phyloP scores from a whole-genome alignment of 2,797 vertebrate genomes.

The Danio jaintianensis region DNA sequence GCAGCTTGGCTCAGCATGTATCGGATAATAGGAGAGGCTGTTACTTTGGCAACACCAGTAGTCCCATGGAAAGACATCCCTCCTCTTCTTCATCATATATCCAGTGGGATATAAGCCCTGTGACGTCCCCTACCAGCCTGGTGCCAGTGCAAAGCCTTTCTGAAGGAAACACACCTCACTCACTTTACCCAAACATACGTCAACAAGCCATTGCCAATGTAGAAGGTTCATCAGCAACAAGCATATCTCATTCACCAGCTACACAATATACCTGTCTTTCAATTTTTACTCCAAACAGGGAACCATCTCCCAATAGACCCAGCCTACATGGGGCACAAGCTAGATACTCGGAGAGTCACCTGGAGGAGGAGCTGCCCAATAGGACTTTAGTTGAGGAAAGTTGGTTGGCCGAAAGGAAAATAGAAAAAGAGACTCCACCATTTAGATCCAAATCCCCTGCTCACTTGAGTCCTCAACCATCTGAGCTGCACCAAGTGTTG shows the following conservation, averaged over 20 bases:
- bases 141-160: constrained; percentile 67
- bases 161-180: constrained; percentile 56
- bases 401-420: constrained; percentile 53
- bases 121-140: constrained; percentile 73
- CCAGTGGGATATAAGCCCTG: constrained; percentile 84
- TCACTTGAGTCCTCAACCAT: constrained; percentile 56
- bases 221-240: constrained; percentile 62
- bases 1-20: constrained; percentile 69
- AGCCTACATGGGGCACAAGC: constrained; percentile 57
- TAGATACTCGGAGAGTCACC: constrained; percentile 60
- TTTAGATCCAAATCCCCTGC: constrained; percentile 63
- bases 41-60: constrained; percentile 83
- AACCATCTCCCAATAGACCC: constrained; percentile 54
- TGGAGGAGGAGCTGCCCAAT: constrained; percentile 43
- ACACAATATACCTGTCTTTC: constrained; percentile 78
- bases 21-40: constrained; percentile 79
- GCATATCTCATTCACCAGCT: constrained; percentile 68
- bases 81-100: constrained; percentile 65
- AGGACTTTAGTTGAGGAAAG: constrained; percentile 63
- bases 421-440: constrained; percentile 17
- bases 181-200: constrained; percentile 52
- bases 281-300: constrained; percentile 66
- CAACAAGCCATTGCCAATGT: constrained; percentile 45
- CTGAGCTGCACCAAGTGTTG: constrained; percentile 57
- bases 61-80: constrained; percentile 74